Evolutionary conservation across 2,888 invertebrate species (phyloP).

Genomic region (Rotaria magnacalcarata): DNA sequence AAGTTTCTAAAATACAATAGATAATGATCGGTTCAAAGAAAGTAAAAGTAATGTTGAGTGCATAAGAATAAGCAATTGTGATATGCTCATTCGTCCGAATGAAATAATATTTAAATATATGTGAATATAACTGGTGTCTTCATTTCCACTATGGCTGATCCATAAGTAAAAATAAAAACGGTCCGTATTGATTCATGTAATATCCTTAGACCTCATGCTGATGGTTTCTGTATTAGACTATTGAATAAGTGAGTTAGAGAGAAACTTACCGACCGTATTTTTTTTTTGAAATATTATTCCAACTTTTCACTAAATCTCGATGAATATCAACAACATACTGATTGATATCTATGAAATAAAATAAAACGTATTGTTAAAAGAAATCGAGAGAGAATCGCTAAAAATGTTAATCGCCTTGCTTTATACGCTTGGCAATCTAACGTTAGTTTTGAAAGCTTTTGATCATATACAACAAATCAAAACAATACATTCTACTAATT

Average conservation of each 20-base stretch:
- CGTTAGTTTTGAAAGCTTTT: no score
- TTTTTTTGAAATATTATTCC: neutral
- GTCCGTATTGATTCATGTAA: no score
- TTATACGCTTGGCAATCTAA: no score
- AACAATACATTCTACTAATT: no score
- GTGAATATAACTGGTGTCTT: neutral
- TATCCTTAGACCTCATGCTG: neutral
- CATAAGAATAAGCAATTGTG: neutral
- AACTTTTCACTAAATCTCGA: neutral
- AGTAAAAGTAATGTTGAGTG: no score
- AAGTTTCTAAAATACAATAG: neutral
- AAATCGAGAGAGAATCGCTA: no score
- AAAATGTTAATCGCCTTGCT: no score
- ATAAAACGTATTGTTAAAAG: neutral
- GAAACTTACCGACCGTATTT: neutral
- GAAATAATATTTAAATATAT: neutral
- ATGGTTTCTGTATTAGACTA: neutral
- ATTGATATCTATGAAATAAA: neutral
- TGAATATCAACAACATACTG: neutral
- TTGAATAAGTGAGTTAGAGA: neutral
- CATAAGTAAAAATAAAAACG: no score
- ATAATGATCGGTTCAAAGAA: neutral
- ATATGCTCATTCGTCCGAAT: neutral
- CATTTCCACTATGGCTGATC: no score
- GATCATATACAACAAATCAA: no score